phyloP scores from a whole-genome alignment of 2,797 vertebrate genomes.

The Pseudomugil tenellus region DNA sequence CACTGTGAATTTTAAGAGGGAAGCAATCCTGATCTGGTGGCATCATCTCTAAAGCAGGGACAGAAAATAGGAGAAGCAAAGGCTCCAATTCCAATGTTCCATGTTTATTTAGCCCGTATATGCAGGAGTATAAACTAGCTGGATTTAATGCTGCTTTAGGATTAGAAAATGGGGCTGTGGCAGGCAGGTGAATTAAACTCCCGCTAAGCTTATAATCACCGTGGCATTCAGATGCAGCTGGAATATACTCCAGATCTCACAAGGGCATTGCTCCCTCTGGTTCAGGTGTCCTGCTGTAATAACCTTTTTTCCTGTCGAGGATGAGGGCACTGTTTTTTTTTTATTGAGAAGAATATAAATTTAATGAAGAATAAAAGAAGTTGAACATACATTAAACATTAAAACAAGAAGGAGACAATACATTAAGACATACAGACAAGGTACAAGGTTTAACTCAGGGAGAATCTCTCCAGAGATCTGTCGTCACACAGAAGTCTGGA shows the following conservation, averaged over 20 bases:
- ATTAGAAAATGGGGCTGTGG: conserved; percentile 53
- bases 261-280: conserved; percentile 31
- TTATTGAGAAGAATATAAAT: no score
- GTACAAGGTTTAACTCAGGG: no score
- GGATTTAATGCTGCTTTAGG: conserved; percentile 43
- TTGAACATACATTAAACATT: no score
- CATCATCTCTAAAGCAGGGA: conserved; percentile 8
- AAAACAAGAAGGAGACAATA: no score
- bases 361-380: no score
- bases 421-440: no score
- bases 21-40: conserved; percentile 17
- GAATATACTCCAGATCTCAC: conserved; percentile 35
- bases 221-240: conserved; percentile 56
- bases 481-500: no score
- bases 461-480: no score
- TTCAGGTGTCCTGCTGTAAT: conserved; percentile 47
- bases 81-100: background rate
- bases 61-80: background rate
- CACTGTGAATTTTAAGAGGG: conserved; percentile 11
- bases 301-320: no score
- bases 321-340: no score
- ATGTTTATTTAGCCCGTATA: background rate
- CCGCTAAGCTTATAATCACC: conserved; percentile 69
- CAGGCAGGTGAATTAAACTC: conserved; percentile 60
- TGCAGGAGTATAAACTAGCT: conserved; percentile 17